A percentile compares a stretch with the other conserved stretches of the same genome.
phyloP scores from a whole-genome alignment of 92 coral and sea anemone genomes.

The Anthopleura xanthogrammica region DNA sequence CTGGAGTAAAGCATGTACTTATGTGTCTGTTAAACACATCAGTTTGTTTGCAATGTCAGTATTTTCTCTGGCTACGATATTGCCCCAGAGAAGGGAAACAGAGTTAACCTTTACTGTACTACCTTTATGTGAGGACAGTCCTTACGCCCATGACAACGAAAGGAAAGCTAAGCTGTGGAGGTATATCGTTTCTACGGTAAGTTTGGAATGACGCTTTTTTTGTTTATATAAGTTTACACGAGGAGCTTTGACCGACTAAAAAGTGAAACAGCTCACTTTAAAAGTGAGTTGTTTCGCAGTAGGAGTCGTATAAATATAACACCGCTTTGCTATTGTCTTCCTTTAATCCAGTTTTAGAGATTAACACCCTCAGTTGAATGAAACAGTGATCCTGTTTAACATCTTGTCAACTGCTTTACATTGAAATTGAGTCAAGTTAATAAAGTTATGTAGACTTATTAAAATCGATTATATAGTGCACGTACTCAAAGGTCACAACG shows the following conservation, averaged over 20 bases:
- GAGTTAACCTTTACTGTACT: slow-evolving; percentile 35
- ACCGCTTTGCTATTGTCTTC: no score
- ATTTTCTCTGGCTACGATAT: slow-evolving; percentile 37
- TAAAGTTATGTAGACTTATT: no score
- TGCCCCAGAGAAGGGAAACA: slow-evolving; percentile 34
- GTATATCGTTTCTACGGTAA: not conserved
- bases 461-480: no score
- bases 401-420: no score
- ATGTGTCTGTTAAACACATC: slow-evolving; percentile 32
- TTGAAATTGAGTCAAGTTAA: no score
- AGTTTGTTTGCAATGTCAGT: slow-evolving; percentile 17
- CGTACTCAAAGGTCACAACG: no score
- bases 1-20: slow-evolving; percentile 43
- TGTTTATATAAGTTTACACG: not conserved
- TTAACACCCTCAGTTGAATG: no score
- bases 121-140: slow-evolving; percentile 19
- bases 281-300: no score
- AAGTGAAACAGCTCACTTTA: no score
- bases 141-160: not conserved
- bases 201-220: not conserved
- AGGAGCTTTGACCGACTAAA: not conserved
- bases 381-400: no score
- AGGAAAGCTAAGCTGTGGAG: not conserved
- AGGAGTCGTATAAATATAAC: no score
- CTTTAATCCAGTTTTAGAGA: no score